Percentiles rank a stretch among this genome's conserved stretches.
Conservation (phyloP, 2,888 invertebrate genomes). For the Cataglyphis rosenhaueri region DNA sequence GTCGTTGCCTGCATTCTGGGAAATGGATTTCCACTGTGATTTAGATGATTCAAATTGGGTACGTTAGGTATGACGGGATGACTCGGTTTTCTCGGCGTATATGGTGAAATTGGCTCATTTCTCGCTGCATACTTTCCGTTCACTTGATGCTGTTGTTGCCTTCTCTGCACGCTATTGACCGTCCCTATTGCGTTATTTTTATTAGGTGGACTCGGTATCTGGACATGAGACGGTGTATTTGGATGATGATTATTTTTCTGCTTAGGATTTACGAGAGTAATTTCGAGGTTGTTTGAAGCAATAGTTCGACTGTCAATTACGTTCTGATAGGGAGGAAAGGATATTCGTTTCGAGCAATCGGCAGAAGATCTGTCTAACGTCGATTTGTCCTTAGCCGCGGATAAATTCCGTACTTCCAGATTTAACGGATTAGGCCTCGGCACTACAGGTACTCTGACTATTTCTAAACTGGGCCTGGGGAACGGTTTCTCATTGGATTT, state of each 20-base stretch:
- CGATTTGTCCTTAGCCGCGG: conserved; percentile 64
- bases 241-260: conserved; percentile 64
- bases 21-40: conserved; percentile 66
- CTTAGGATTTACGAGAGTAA: conserved; percentile 89
- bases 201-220: conserved; percentile 70
- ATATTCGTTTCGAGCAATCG: conserved; percentile 74
- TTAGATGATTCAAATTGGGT: conserved; percentile 83
- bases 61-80: conserved; percentile 84
- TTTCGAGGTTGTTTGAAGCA: conserved; percentile 89
- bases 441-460: conserved; percentile 87
- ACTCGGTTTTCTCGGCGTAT: conserved; percentile 80
- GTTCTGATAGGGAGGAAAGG: conserved; percentile 77
- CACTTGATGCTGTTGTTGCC: conserved; percentile 81
- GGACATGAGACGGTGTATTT: conserved; percentile 59
- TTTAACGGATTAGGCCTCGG: conserved; percentile 85
- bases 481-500: conserved; percentile 83
- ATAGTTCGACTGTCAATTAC: conserved; percentile 86
- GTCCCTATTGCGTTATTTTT: conserved; percentile 57
- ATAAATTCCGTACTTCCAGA: conserved; percentile 85
- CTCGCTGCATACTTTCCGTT: conserved; percentile 87
- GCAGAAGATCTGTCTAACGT: conserved; percentile 73
- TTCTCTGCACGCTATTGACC: conserved; percentile 70
- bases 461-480: conserved; percentile 86
- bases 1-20: conserved; percentile 64
- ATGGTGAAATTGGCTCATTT: conserved; percentile 84